A percentile compares a stretch with the other conserved stretches of the same genome.
These are phyloP conservation scores for Polypterus senegalus DNA, from an alignment of 2,113 vertebrate species.

Conservation along the genomic window DNA sequence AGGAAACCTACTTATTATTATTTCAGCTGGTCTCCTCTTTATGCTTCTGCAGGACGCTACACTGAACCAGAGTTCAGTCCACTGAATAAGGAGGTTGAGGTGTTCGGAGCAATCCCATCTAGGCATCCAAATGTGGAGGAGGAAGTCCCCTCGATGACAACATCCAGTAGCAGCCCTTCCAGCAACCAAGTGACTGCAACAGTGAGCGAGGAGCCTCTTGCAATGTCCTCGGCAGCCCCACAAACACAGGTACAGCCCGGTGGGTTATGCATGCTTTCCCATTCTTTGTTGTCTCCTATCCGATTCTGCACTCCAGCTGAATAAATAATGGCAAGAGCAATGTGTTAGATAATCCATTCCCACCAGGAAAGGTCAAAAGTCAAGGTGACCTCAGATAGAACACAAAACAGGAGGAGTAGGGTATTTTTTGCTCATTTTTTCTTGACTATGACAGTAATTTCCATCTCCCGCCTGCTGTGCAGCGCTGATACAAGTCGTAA, in stretches of 20 bases:
- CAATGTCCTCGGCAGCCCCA: slow-evolving; percentile 60
- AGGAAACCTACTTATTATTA: too few relatives aligned
- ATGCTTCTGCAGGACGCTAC: slow-evolving; percentile 49
- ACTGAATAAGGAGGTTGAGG: slow-evolving; percentile 48
- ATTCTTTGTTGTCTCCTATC: too few relatives aligned
- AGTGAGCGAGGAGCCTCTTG: slow-evolving; percentile 65
- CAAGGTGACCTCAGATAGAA: too few relatives aligned
- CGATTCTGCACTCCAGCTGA: too few relatives aligned
- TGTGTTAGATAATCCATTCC: too few relatives aligned
- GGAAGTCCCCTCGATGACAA: slow-evolving; percentile 35
- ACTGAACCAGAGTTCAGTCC: slow-evolving; percentile 50
- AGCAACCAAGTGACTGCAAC: slow-evolving; percentile 51
- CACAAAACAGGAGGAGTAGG: too few relatives aligned
- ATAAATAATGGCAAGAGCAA: too few relatives aligned
- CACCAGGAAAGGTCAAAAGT: too few relatives aligned
- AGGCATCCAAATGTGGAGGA: slow-evolving; percentile 12
- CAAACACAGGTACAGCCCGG: slow-evolving; percentile 60
- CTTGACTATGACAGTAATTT: too few relatives aligned
- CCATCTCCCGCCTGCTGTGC: too few relatives aligned
- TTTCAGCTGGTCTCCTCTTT: neutral
- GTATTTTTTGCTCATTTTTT: too few relatives aligned
- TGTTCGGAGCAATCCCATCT: slow-evolving; percentile 24
- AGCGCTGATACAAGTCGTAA: neutral
- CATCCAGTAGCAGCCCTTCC: slow-evolving; percentile 31
- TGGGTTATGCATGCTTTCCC: neutral